Conservation (phyloP, 1,140 invertebrate genomes). For the Chironomus tepperi region DNA sequence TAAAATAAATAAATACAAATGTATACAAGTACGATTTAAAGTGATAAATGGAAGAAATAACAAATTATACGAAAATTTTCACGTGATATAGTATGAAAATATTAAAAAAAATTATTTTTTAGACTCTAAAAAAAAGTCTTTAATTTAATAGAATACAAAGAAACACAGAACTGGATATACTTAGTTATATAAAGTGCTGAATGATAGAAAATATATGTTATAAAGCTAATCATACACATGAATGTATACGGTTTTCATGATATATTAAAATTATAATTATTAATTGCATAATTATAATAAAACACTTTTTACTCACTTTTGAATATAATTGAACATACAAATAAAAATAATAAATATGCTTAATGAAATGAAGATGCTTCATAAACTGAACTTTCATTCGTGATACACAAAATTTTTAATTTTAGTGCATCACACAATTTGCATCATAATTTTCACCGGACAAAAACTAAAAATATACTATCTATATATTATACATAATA, state of each 20-base stretch:
- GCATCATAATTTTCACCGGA: too few relatives aligned
- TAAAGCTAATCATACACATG: conserved; percentile 3
- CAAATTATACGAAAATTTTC: conserved; percentile 21
- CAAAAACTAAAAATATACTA: neutral
- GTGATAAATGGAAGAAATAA: conserved; percentile 17
- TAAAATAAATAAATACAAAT: conserved; percentile 18
- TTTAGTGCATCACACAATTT: too few relatives aligned
- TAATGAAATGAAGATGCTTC: neutral
- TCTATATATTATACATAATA: neutral
- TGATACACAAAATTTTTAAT: neutral
- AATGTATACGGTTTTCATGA: conserved; percentile 2
- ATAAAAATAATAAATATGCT: neutral
- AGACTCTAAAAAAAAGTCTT: neutral
- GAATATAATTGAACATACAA: too few relatives aligned
- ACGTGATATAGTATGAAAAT: neutral
- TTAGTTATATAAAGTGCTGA: conserved; percentile 8
- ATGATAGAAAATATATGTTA: neutral
- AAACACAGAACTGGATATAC: neutral
- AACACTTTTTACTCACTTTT: neutral
- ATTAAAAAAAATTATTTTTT: conserved; percentile 1
- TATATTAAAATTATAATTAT: neutral
- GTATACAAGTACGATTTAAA: conserved; percentile 19
- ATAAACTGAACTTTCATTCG: neutral
- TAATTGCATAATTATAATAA: neutral
- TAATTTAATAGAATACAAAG: neutral